Conservation (phyloP, 2,797 vertebrate genomes). For the Halcyon badia region DNA sequence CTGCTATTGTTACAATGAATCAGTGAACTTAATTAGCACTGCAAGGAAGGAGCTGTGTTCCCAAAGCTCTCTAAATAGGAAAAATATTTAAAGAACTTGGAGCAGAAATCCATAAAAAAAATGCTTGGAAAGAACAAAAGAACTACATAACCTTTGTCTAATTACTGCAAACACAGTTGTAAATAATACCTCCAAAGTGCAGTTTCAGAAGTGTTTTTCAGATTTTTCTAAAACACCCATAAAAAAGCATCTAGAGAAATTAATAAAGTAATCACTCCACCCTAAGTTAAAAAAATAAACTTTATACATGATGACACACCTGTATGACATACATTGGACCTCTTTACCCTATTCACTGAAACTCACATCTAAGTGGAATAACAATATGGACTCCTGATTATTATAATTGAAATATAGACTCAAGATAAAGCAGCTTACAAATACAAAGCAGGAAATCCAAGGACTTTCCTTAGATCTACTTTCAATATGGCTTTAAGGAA, state of each 20-base stretch:
- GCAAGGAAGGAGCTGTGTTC: conserved; percentile 18
- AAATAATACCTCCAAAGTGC: background rate
- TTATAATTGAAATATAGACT: background rate
- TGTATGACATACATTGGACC: background rate
- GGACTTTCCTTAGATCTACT: background rate
- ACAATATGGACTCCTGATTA: background rate
- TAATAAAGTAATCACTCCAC: background rate
- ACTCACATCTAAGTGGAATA: background rate
- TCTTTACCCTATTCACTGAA: background rate
- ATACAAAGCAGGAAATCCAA: background rate
- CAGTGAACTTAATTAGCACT: conserved; percentile 72
- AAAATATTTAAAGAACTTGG: conserved; percentile 39
- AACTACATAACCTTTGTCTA: background rate
- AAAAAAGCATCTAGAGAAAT: background rate
- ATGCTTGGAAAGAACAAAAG: conserved; percentile 28
- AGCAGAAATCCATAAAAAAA: conserved; percentile 40
- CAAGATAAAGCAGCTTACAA: background rate
- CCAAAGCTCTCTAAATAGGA: conserved; percentile 39
- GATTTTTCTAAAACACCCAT: background rate
- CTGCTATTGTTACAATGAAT: conserved; percentile 64
- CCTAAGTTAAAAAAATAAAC: background rate
- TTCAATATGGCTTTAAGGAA: background rate
- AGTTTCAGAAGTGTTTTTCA: background rate
- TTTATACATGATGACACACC: background rate
- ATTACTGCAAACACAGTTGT: background rate